These are phyloP conservation scores for Hydrolagus colliei DNA, from an alignment of 2,797 vertebrate genomes.

Conservation along the genomic window DNA sequence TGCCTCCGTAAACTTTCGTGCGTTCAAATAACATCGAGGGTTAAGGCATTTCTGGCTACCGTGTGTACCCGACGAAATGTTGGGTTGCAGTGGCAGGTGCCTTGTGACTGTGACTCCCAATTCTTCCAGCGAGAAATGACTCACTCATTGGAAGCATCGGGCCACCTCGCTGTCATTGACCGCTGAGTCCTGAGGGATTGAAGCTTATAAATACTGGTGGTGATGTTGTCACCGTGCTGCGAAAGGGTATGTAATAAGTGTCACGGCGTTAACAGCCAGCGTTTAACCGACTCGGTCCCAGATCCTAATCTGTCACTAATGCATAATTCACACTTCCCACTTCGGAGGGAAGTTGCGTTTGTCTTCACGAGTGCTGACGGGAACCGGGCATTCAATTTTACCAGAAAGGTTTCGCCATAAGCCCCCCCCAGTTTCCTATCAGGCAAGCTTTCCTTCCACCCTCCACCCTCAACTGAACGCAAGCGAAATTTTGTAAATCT, in stretches of 20 bases:
- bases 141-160: too few species aligned
- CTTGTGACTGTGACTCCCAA: background rate
- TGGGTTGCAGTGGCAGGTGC: background rate
- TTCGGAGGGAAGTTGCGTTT: conserved; percentile 7
- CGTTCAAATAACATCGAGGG: background rate
- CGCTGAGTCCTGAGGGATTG: too few species aligned
- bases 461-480: background rate
- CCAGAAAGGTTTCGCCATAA: background rate
- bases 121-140: background rate
- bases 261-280: background rate
- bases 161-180: background rate
- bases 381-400: background rate
- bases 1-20: background rate
- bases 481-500: background rate
- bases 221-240: background rate
- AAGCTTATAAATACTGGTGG: too few species aligned
- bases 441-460: background rate
- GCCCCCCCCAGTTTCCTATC: background rate
- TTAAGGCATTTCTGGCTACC: background rate
- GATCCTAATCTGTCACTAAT: background rate
- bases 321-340: background rate
- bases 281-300: background rate
- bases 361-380: background rate
- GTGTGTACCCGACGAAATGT: background rate
- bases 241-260: conserved; percentile 25